Conservation (phyloP, 2,888 invertebrate species). For the Diploptera punctata region DNA sequence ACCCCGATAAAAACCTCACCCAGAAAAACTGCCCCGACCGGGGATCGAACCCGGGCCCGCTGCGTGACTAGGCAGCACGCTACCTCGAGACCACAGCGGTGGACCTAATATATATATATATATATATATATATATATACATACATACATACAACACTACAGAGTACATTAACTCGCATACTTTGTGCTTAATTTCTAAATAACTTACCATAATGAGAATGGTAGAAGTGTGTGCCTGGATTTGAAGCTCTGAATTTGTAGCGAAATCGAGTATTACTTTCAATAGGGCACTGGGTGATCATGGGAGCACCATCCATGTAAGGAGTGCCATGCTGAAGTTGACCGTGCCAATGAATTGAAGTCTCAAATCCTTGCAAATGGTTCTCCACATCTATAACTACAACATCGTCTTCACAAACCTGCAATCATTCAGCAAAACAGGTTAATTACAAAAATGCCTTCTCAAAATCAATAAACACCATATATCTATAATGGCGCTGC, state of each 20-base stretch:
- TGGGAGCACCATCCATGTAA: slow-evolving; percentile 57
- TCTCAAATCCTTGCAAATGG: slow-evolving; percentile 54
- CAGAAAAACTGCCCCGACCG: no score
- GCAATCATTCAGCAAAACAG: background rate
- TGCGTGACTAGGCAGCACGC: no score
- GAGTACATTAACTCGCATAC: no score
- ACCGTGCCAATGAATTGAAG: slow-evolving; percentile 62
- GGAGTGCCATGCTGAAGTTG: slow-evolving; percentile 52
- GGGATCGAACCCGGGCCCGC: no score
- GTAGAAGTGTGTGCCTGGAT: slow-evolving; percentile 55
- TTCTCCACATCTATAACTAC: slow-evolving; percentile 59
- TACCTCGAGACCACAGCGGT: no score
- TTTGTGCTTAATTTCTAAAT: background rate
- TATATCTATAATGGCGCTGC: no score
- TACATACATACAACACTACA: no score
- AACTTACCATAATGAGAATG: slow-evolving; percentile 52
- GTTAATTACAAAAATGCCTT: background rate
- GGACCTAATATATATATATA: no score
- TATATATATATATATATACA: no score
- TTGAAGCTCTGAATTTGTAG: slow-evolving; percentile 54
- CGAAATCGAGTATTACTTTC: slow-evolving; percentile 53
- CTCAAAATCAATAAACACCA: no score
- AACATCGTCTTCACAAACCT: slow-evolving; percentile 51
- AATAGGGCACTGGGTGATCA: slow-evolving; percentile 56
- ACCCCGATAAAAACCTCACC: no score